Conservation (phyloP, 1,140 invertebrate species). For the Helicoverpa armigera region DNA sequence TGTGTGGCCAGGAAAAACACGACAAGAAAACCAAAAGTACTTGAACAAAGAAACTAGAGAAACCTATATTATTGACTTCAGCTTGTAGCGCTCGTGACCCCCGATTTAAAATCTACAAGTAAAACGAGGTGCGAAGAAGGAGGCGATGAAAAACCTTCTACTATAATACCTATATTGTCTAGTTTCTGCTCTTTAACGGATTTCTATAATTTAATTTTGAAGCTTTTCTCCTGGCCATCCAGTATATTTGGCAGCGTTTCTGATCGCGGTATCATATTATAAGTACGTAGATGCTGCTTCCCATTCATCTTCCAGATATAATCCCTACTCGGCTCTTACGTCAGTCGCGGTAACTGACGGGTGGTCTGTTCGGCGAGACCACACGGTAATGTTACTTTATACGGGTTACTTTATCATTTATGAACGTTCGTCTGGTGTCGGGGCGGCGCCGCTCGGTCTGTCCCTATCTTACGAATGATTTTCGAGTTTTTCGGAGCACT, state of each 20-base stretch:
- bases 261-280: conserved; percentile 1
- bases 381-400: conserved; percentile 42
- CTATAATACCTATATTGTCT: too few species aligned
- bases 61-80: too few species aligned
- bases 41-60: too few species aligned
- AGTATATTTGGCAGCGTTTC: conserved; percentile 10
- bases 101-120: too few species aligned
- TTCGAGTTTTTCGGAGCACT: conserved; percentile 47
- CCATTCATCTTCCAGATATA: conserved; percentile 38
- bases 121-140: too few species aligned
- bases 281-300: conserved; percentile 28
- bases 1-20: background rate
- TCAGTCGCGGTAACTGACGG: conserved; percentile 36
- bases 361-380: conserved; percentile 35
- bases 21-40: too few species aligned
- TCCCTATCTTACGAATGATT: conserved; percentile 57
- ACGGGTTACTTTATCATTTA: conserved; percentile 66
- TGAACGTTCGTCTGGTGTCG: conserved; percentile 65
- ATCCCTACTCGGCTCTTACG: conserved; percentile 29
- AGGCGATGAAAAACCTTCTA: too few species aligned
- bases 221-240: too few species aligned
- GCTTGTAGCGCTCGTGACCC: too few species aligned
- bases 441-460: conserved; percentile 68
- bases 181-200: too few species aligned
- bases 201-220: too few species aligned